Evolutionary conservation across 2,113 vertebrate genomes (phyloP), one percentile per base, ranked within the genome.

Genomic region (Progne subis): DNA sequence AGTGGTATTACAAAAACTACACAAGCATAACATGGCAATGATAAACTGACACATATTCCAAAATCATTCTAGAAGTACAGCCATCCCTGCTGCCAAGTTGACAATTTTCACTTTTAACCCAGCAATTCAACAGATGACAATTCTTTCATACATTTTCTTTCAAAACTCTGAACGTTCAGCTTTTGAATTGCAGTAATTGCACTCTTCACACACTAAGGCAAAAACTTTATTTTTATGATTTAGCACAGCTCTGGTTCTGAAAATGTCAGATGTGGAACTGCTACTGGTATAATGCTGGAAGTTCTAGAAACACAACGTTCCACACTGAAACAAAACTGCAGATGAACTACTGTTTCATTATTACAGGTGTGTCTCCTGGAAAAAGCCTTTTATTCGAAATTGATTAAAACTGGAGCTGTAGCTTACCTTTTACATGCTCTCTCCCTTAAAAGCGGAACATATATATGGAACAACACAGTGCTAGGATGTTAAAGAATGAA

Each of bases 371-470:
- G 39, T 52, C 47, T 90, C 77, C 46, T 21, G n/a, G 29, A 56
- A 74, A 92, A 88, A 59, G 34, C 21, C 63, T 94, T 70, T 72
- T 18, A 91, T 57, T 39, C 72, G 28, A 80, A 70, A 32, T 18
- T 32, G 32, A 77, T 83, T 82, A 70, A 39, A 95, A 86, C 39
- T 60, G 77, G 56, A 94, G 77, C 80, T 84, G 64, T 26, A 47
- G 63, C 94, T 96, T 96, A 96, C 93, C 96, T 97, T 85, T 86
- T 76, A 64, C 26, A 88, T 32, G 72, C 71, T 96, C 34, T 63
- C 11, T 74, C 87, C 82, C 71, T 91, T 86, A 86, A 67, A 82
- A 90, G 72, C 3, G 1, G 69, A 91, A 81, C 31, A 37, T 17
- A 59, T 17, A 82, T 9, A 67, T 3, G 46, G 43, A 94, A 94